Base-by-base conservation (phyloP, 2,797 vertebrate genomes). In the Sebastes itinus region DNA sequence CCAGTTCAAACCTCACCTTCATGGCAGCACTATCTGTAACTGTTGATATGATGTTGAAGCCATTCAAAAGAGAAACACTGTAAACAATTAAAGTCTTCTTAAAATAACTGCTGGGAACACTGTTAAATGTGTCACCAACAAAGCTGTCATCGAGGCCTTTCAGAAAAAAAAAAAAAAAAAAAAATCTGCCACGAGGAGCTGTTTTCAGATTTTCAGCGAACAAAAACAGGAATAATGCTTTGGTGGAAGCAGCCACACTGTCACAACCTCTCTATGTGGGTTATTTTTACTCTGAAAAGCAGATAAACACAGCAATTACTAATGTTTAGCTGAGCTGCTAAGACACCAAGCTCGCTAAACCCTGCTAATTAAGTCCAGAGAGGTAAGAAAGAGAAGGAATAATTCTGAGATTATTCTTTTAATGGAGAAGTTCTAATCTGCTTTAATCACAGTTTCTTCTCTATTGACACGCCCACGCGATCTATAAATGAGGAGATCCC, bases 251-350 rank as follows among this genome's bases (percentile, higher is more conserved):
- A 77, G 75, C 80, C 67, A 83, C 82, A 76, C 77, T 90, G 81
- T 80, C 78, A 56, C 82, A 84, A 87, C 75, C 79, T 81, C 62
- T 77, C 78, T 66, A 7, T 70, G 59, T 84, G 73, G 87, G 88
- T 83, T 87, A 86, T 85, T 91, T 91, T 86, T 81, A 84, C 63
- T 85, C 80, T 66, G 67, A 86, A 81, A 79, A 38, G 59, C 30
- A 87, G 87, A 90, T 86, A 90, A 91, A 91, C 69, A 87, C 63
- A 10, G 80, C 78, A 82, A 87, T 93, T 89, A 88, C 74, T 77
- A 70, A 81, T 84, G 83, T 91, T 91, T 87, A 88, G 78, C 81
- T 66, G 59, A 86, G 81, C 75, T 58, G 74, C 71, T 72, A 52
- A 81, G 76, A 56, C 66, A 80, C 75, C 59, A 33, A 78, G 68